phyloP scores from a whole-genome alignment of 2,797 vertebrate genomes.

The Nothura maculosa region DNA sequence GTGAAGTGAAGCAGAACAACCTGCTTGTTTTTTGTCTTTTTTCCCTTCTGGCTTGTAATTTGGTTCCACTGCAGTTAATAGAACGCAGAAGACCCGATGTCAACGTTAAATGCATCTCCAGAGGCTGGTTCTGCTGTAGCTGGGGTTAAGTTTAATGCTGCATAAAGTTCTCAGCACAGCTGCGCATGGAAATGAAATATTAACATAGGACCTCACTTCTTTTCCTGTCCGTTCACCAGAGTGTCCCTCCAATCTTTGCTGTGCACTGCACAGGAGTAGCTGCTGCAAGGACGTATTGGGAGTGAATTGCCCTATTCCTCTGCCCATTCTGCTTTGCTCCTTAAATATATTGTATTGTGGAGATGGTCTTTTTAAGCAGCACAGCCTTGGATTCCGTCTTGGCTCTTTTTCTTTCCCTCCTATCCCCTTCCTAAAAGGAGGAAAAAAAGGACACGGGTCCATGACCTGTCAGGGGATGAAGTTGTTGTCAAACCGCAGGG shows the following conservation, averaged over 20 bases:
- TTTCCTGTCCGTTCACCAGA: not conserved
- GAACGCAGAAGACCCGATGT: not conserved
- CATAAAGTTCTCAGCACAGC: not conserved
- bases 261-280: not conserved
- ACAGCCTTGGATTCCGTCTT: not conserved
- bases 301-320: not conserved
- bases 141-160: not conserved
- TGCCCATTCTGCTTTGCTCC: not conserved
- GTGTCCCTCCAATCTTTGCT: fast-evolving
- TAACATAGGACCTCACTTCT: not conserved
- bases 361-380: not conserved
- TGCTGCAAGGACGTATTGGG: not conserved
- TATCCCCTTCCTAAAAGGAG: too few relatives aligned
- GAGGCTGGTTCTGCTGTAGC: not conserved
- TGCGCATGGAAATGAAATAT: not conserved
- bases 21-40: not conserved
- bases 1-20: constrained; percentile 31
- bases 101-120: not conserved
- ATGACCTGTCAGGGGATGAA: not conserved
- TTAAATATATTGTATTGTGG: not conserved
- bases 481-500: not conserved
- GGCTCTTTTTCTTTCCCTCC: too few relatives aligned
- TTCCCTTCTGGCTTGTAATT: not conserved
- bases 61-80: not conserved
- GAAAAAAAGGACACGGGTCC: not conserved